phyloP scores from a whole-genome alignment of 2,797 vertebrate species.

The Enteromius treurensis region DNA sequence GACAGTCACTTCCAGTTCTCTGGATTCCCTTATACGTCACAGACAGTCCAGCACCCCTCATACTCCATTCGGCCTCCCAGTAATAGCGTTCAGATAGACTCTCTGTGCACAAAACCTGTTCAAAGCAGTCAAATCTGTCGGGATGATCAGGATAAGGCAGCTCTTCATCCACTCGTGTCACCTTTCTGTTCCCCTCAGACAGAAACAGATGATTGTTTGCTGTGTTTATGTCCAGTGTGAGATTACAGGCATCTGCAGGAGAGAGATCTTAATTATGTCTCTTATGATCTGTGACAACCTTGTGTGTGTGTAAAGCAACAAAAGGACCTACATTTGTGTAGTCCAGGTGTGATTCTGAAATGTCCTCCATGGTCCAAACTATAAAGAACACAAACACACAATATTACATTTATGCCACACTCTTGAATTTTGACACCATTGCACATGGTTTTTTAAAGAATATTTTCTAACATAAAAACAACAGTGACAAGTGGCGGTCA shows the following conservation, averaged over 20 bases:
- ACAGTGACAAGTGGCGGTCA: not conserved
- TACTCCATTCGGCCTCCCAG: slow-evolving; percentile 13
- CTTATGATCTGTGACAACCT: not conserved
- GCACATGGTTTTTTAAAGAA: not conserved
- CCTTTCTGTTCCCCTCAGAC: slow-evolving; percentile 1
- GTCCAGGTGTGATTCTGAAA: slow-evolving; percentile 18
- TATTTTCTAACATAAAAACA: not conserved
- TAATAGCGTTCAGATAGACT: not conserved
- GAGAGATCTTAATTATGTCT: not conserved
- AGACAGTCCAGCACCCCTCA: not conserved
- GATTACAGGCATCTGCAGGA: slow-evolving; percentile 6
- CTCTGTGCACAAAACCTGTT: not conserved
- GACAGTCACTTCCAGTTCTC: slow-evolving; percentile 8
- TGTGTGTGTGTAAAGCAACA: not conserved
- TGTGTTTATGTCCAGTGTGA: slow-evolving; percentile 14
- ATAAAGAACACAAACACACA: not conserved
- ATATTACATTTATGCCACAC: not conserved
- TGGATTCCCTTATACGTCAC: slow-evolving; percentile 1
- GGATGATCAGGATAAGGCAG: not conserved
- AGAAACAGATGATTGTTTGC: not conserved
- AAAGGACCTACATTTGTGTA: slow-evolving; percentile 4
- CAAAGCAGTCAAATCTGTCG: slow-evolving; percentile 7
- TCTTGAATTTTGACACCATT: not conserved
- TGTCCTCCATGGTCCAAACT: slow-evolving; percentile 4
- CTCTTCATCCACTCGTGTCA: not conserved